Percentiles rank a stretch among this genome's conserved stretches.
These are phyloP conservation scores for Rhabdomys pumilio DNA, from an alignment of 2,797 vertebrate genomes.

Conservation along the genomic window DNA sequence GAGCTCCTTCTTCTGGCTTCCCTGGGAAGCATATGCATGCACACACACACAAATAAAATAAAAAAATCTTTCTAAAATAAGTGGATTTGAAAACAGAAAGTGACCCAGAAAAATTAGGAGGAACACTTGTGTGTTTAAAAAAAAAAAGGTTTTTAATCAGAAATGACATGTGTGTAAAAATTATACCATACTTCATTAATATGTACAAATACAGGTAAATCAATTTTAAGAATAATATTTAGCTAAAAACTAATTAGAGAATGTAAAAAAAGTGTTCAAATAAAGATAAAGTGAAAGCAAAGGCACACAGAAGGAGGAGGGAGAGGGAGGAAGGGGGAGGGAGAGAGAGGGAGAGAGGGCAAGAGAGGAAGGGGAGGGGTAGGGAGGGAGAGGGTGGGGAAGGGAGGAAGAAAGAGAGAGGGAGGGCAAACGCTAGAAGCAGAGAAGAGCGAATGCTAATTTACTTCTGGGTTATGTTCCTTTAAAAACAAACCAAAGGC, in stretches of 20 bases:
- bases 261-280: neutral
- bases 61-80: neutral
- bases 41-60: neutral
- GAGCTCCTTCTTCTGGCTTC: neutral
- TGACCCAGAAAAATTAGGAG: neutral
- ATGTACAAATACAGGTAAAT: neutral
- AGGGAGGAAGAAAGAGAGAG: neutral
- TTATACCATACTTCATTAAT: neutral
- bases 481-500: neutral
- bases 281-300: constrained; percentile 8
- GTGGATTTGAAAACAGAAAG: neutral
- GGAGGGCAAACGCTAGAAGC: neutral
- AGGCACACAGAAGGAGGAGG: neutral
- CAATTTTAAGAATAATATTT: neutral
- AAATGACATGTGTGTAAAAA: neutral
- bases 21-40: neutral
- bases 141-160: neutral
- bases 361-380: too few species aligned
- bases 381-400: too few species aligned
- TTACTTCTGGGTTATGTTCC: neutral
- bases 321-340: too few species aligned
- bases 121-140: too few species aligned
- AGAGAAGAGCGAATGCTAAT: constrained; percentile 32
- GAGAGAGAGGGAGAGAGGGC: too few species aligned
- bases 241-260: neutral